Base-by-base conservation (phyloP, 2,888 invertebrate species). In the Cantharis rustica region DNA sequence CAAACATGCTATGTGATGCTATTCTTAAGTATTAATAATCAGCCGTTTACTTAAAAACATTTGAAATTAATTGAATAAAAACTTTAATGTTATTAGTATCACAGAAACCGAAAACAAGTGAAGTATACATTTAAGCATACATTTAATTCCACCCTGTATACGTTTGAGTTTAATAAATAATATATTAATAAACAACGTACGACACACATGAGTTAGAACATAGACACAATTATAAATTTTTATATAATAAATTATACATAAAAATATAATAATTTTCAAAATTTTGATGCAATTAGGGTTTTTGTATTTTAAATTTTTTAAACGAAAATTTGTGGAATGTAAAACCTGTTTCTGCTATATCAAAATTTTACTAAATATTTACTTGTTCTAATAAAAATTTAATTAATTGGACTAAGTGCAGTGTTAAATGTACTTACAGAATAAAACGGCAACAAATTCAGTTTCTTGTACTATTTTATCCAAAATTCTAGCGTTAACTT, bases 401-500 rank as follows among this genome's bases (percentile, higher is more conserved):
- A 4, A 26, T 71, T 23, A 31, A 17, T 26, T 0, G 11, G 23
- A 20, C 17, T n/a, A 2, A 20, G 23, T 0, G 13, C 5, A 13
- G 13, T 63, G 63, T 2, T n/a, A 64, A 63, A 20, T 16, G n/a
- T 5, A 96, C 97, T 96, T 92, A 97, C 97, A 97, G 90, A 97
- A 97, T 85, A 97, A 91, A 83, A 97, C 97, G 75, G 97, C 97
- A 82, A 97, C 96, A 87, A 94, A 97, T 84, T 96, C 95, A 20
- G 96, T 95, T 83, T 97, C 96, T 88, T 96, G 95, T 80, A 97
- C 95, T 85, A 97, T 95, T 89, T 96, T 97, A 77, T 92, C 91
- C 81, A 97, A 90, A 85, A 97, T 96, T 88, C 95, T 95, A 79
- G 96, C 92, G 88, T 97, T 97, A 72, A 97, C 97, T 91, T 97